Conservation (phyloP, 2,797 vertebrate genomes). For the Coregonus suidteri region DNA sequence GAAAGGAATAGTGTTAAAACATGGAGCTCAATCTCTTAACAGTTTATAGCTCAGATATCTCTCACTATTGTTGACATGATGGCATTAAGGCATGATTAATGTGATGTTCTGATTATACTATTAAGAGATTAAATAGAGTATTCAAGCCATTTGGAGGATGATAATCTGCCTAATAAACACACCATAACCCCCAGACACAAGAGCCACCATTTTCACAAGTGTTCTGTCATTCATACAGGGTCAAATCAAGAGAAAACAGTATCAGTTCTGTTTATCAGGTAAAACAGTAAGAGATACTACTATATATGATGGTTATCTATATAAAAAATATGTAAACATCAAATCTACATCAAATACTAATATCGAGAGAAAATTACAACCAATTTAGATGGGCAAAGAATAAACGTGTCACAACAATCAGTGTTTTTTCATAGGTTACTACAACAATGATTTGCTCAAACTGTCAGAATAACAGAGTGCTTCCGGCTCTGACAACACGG, state of each 20-base stretch:
- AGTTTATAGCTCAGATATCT: background rate
- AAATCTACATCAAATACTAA: background rate
- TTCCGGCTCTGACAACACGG: background rate
- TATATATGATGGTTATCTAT: background rate
- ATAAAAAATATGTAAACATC: background rate
- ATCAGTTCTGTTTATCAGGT: background rate
- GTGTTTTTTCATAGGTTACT: background rate
- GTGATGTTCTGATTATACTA: conserved; percentile 6
- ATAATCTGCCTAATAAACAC: background rate
- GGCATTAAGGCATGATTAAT: background rate
- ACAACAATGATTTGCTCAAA: background rate
- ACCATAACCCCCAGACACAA: background rate
- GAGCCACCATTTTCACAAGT: background rate
- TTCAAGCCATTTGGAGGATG: background rate
- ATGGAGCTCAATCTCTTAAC: background rate
- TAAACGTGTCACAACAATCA: background rate
- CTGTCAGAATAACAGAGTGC: background rate
- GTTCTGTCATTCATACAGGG: background rate
- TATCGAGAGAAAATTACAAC: background rate
- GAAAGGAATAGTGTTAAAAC: background rate
- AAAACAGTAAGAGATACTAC: background rate
- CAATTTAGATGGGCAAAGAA: background rate
- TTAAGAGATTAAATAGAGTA: background rate
- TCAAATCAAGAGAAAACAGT: background rate
- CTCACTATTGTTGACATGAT: conserved; percentile 1